These are phyloP conservation scores for Geodia barretti DNA, from an alignment of 37 sponge, comb jelly and placozoan species.

Conservation along the genomic window DNA sequence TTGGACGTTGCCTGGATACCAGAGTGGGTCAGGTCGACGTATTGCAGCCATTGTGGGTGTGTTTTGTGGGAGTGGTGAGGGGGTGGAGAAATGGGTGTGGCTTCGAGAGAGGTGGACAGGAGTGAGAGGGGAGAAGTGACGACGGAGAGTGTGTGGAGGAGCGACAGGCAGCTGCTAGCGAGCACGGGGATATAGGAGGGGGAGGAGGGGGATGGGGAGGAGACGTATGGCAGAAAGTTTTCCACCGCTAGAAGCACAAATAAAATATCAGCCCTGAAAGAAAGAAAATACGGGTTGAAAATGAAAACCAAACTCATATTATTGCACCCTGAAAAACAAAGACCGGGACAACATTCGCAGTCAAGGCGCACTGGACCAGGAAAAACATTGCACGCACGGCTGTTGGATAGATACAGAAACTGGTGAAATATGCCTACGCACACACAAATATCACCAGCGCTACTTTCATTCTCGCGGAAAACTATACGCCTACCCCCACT, in stretches of 20 bases:
- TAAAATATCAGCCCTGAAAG: neutral
- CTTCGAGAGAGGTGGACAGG: neutral
- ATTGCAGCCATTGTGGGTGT: neutral
- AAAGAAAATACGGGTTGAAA: no score
- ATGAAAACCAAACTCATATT: no score
- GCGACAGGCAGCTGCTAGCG: constrained; percentile 12
- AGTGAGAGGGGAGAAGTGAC: constrained; percentile 16
- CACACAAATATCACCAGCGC: no score
- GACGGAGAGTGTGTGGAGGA: constrained; percentile 28
- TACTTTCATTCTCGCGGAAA: no score
- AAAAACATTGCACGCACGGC: no score
- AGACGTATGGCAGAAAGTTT: neutral
- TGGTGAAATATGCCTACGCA: no score
- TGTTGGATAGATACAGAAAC: no score
- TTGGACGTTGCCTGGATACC: neutral
- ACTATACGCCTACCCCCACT: no score
- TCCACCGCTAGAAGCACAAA: neutral
- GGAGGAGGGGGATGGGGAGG: constrained; percentile 19
- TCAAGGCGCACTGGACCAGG: no score
- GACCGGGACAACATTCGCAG: no score
- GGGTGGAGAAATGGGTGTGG: neutral
- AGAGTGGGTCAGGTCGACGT: neutral
- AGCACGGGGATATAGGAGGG: constrained; percentile 8
- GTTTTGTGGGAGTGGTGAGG: neutral
- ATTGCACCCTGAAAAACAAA: no score